Percentiles rank a stretch among this genome's conserved stretches.
Conservation (phyloP, 2,113 vertebrate genomes). For the Caloenas nicobarica region DNA sequence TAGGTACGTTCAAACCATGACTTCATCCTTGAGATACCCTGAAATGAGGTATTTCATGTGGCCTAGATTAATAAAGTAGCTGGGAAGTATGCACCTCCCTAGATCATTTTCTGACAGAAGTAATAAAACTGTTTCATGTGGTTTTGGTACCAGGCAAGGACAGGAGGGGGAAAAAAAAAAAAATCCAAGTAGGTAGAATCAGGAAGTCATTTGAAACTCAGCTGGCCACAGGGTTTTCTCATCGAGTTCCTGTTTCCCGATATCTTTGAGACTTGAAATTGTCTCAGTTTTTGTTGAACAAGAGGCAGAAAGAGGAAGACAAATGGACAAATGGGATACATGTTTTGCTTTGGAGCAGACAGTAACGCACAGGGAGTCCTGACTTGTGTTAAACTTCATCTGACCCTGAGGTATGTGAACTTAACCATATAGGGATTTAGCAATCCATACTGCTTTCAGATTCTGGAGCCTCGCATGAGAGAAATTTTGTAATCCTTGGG, state of each 20-base stretch:
- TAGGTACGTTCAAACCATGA: not conserved
- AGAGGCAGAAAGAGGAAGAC: not conserved
- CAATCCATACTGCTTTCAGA: not conserved
- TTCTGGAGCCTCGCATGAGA: not conserved
- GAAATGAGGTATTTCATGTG: not conserved
- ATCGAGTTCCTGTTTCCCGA: not conserved
- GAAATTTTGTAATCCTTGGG: not conserved
- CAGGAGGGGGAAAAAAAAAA: not conserved
- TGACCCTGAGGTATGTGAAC: not conserved
- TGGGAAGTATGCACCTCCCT: not conserved
- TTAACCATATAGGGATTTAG: not conserved
- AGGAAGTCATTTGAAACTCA: not conserved
- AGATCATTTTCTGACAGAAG: not conserved
- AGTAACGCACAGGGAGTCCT: not conserved
- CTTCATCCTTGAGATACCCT: not conserved
- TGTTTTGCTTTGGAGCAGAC: not conserved
- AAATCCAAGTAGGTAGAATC: not conserved
- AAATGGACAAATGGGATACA: not conserved
- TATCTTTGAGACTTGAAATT: not conserved
- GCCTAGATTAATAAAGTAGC: not conserved
- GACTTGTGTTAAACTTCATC: not conserved
- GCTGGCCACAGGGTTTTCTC: not conserved
- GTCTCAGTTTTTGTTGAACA: not conserved
- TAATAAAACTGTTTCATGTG: not conserved
- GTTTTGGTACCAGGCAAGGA: not conserved